These are phyloP conservation scores for Drosophila nr. medialis DNA, from an alignment of 2,888 invertebrate species.

Conservation along the genomic window DNA sequence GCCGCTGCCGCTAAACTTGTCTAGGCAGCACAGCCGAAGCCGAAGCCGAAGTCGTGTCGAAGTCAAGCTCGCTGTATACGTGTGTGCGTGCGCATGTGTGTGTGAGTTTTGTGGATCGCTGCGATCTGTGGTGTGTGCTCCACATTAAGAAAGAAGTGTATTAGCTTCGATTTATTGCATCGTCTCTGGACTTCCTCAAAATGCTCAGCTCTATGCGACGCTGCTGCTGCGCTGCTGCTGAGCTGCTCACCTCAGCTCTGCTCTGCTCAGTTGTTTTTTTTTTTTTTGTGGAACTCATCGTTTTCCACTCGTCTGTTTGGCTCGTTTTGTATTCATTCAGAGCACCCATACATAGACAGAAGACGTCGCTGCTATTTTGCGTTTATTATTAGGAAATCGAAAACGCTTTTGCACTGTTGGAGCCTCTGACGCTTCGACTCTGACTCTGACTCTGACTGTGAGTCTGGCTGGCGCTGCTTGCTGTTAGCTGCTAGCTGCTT, in stretches of 20 bases:
- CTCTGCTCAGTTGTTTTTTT: constrained; percentile 20
- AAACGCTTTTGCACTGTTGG: constrained; percentile 64
- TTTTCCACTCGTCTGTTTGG: constrained; percentile 49
- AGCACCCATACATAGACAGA: constrained; percentile 74
- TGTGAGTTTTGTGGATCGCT: constrained; percentile 39
- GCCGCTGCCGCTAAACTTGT: constrained; percentile 65
- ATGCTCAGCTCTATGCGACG: constrained; percentile 25
- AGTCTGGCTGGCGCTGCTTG: constrained; percentile 27
- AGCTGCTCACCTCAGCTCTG: constrained; percentile 23
- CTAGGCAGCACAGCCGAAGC: constrained; percentile 50
- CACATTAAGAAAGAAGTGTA: constrained; percentile 80
- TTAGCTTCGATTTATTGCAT: constrained; percentile 80
- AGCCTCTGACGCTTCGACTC: constrained; percentile 39
- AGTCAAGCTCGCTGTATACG: constrained; percentile 31
- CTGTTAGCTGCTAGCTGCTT: constrained; percentile 5
- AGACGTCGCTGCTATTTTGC: constrained; percentile 75
- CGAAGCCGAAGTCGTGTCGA: constrained; percentile 18
- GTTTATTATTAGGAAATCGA: constrained; percentile 79
- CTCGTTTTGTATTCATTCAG: constrained; percentile 78
- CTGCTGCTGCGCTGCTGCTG: constrained; percentile 7
- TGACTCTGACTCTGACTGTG: constrained; percentile 28
- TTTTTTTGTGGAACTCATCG: constrained; percentile 53
- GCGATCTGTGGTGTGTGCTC: constrained; percentile 60
- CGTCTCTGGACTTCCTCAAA: constrained; percentile 70
- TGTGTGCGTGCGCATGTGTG: constrained; percentile 16